Percentiles rank a stretch among this genome's conserved stretches.
Conservation (phyloP, 1,140 invertebrate genomes). For the Drosophila trapezifrons region DNA sequence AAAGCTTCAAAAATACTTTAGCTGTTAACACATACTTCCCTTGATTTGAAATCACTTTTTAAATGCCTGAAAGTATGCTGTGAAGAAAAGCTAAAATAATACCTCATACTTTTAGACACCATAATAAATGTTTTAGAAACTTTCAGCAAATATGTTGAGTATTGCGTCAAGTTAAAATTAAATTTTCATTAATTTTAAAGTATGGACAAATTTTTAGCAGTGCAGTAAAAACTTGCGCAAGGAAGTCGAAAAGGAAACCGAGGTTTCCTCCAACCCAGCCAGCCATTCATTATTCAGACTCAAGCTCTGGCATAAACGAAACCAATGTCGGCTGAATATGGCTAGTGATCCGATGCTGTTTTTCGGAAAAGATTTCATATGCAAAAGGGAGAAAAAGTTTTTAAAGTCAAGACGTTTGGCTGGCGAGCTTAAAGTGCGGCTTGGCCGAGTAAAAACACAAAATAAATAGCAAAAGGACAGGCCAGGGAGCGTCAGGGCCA, state of each 20-base stretch:
- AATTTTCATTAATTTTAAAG: background rate
- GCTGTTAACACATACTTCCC: too few relatives aligned
- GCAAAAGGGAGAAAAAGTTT: conserved; percentile 41
- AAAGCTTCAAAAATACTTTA: too few relatives aligned
- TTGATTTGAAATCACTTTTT: too few relatives aligned
- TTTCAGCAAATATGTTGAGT: background rate
- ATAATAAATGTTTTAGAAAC: too few relatives aligned
- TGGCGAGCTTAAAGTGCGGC: conserved; percentile 34
- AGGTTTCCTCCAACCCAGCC: conserved; percentile 30
- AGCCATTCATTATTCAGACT: conserved; percentile 54
- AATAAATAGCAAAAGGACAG: conserved; percentile 35
- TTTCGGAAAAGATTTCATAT: conserved; percentile 35
- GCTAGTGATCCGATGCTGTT: conserved; percentile 36
- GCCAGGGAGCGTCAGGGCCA: conserved; percentile 40
- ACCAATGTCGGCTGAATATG: conserved; percentile 51
- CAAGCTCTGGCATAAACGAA: conserved; percentile 45
- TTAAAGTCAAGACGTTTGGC: conserved; percentile 35
- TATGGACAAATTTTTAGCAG: background rate
- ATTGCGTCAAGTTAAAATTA: too few relatives aligned
- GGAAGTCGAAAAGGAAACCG: conserved; percentile 28
- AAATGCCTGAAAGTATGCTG: too few relatives aligned
- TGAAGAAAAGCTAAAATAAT: too few relatives aligned
- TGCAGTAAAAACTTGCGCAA: conserved; percentile 31
- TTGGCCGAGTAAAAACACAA: conserved; percentile 31
- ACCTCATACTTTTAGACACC: too few relatives aligned